A percentile compares a stretch with the other conserved stretches of the same genome.
Conservation (phyloP, 2,797 vertebrate species). For the Gymnopithys bicolor region DNA sequence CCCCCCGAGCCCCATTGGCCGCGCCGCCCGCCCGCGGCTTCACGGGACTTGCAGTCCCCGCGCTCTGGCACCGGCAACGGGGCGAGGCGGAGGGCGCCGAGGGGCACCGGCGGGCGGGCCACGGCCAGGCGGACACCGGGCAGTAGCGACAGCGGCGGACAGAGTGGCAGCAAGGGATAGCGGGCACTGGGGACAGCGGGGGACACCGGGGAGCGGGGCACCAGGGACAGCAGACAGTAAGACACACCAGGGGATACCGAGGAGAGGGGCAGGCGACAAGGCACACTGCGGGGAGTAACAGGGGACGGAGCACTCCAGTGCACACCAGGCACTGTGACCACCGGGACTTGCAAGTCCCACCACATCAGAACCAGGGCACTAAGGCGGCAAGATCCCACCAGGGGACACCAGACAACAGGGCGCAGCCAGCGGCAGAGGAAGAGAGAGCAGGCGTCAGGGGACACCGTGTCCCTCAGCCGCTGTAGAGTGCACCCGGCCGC, state of each 20-base stretch:
- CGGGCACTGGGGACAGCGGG: no score
- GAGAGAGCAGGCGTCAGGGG: neutral
- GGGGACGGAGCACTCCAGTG: neutral
- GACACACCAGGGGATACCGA: neutral
- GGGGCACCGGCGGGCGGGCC: neutral
- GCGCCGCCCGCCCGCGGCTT: slow-evolving; percentile 37
- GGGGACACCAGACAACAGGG: neutral
- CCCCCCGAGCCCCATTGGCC: slow-evolving; percentile 42
- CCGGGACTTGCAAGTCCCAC: neutral
- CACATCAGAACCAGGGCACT: neutral
- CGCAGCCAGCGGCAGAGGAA: neutral
- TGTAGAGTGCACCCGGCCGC: neutral
- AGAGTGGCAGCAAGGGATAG: neutral
- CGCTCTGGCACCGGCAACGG: neutral
- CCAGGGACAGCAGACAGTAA: neutral
- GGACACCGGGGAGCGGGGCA: neutral
- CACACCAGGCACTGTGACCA: neutral
- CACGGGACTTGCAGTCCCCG: slow-evolving; percentile 62
- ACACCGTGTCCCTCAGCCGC: fast-evolving
- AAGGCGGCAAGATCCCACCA: neutral
- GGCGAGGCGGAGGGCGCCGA: neutral
- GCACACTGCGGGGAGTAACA: neutral
- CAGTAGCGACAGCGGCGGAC: neutral
- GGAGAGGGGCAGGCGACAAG: neutral
- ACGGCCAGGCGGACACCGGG: neutral